These are phyloP conservation scores for Himalopsyche tibetana DNA, from an alignment of 2,888 invertebrate species.

Conservation along the genomic window DNA sequence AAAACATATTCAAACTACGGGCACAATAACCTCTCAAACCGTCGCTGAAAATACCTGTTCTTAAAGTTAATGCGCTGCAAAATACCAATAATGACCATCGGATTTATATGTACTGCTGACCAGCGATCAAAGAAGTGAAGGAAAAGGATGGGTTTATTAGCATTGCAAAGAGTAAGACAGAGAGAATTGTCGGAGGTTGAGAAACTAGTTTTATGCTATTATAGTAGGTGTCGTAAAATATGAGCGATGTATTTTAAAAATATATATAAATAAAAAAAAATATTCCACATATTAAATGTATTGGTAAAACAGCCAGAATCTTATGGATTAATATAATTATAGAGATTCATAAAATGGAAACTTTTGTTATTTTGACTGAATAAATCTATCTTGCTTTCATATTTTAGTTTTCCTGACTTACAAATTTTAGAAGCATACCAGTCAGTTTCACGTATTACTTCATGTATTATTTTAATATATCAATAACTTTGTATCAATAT, in stretches of 20 bases:
- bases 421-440: too few species aligned
- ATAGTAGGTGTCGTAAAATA: not conserved
- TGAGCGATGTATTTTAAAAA: not conserved
- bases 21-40: not conserved
- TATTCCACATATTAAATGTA: too few species aligned
- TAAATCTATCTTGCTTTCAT: too few species aligned
- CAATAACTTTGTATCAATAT: too few species aligned
- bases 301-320: too few species aligned
- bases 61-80: constrained; percentile 55
- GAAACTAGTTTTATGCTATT: constrained; percentile 14
- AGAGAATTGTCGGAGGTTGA: constrained; percentile 36
- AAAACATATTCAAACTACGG: not conserved
- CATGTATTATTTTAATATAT: too few species aligned
- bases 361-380: too few species aligned
- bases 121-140: constrained; percentile 60
- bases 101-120: constrained; percentile 61
- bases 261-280: too few species aligned
- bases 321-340: too few species aligned
- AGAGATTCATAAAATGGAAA: too few species aligned
- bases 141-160: constrained; percentile 53
- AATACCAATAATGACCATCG: constrained; percentile 63
- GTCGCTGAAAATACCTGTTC: constrained; percentile 57
- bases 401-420: too few species aligned
- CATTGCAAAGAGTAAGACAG: not conserved
- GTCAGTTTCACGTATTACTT: too few species aligned